Conservation (phyloP, 2,113 vertebrate genomes). For the Cynocephalus volans region DNA sequence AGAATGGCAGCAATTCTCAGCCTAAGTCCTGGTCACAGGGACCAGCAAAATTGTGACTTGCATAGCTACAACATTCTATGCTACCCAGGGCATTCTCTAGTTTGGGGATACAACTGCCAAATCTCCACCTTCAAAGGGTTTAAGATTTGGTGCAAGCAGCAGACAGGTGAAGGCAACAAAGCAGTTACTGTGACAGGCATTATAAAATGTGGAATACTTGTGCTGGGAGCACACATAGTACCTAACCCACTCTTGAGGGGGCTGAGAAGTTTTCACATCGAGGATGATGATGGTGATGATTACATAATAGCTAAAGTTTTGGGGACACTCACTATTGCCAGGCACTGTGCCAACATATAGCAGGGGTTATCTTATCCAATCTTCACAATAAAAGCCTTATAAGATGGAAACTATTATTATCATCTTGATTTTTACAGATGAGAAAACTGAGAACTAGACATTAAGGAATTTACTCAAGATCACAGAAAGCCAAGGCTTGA, state of each 20-base stretch:
- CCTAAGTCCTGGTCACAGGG: background rate
- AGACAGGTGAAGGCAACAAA: background rate
- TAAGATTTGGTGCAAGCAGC: slow-evolving; percentile 29
- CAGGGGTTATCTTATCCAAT: background rate
- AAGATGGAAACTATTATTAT: background rate
- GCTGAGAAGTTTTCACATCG: background rate
- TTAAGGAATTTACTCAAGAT: background rate
- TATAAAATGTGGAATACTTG: background rate
- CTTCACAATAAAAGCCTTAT: background rate
- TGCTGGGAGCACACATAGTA: background rate
- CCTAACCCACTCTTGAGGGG: background rate
- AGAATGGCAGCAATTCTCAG: slow-evolving; percentile 36
- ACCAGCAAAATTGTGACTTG: slow-evolving; percentile 5
- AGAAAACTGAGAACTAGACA: slow-evolving; percentile 35
- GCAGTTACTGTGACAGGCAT: background rate
- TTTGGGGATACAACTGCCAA: slow-evolving; percentile 10
- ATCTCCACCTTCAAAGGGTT: slow-evolving; percentile 19
- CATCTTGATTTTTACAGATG: slow-evolving; percentile 57
- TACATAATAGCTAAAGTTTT: background rate
- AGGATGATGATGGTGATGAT: background rate
- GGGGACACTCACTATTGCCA: background rate
- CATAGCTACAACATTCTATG: background rate
- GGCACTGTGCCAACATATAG: background rate
- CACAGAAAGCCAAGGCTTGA: background rate
- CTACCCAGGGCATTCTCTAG: background rate